Base-by-base conservation (phyloP, 2,113 vertebrate species). In the Hippocampus abdominalis region DNA sequence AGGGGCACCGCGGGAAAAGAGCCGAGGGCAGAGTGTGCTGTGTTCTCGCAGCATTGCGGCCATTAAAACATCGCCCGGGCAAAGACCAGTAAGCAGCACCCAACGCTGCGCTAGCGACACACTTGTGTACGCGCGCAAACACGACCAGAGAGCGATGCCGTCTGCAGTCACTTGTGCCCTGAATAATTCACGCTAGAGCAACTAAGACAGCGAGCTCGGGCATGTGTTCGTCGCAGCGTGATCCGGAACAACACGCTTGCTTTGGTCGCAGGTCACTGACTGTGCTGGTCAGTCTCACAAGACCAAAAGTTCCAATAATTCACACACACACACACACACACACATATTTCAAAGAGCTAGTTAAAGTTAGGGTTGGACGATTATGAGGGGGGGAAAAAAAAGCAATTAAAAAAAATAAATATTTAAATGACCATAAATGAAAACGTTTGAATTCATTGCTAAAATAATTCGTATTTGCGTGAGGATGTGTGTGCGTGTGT, bases 1-100 rank as follows among this genome's bases (percentile, higher is more conserved):
- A 64, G 44, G 61, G 42, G 56, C 81, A 78, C 84, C 77, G 85
- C 83, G 84, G 71, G 76, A 59, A 64, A 84, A 73, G 73, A 71
- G 80, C 77, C 81, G 68, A 81, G 85, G 77, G 85, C 73, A 86
- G 78, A 73, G 71, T 68, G 69, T 27, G 71, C 71, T 76, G 72
- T 84, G 81, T 74, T 81, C 77, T 73, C 76, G 8, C 77, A 82
- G 84, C 74, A 68, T 77, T 80, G 78, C 79, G 84, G 74, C 84
- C 86, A 88, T 85, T 86, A 88, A 85, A 88, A 85, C 79, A 82
- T 87, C 86, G 82, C 81, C 70, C 68, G 76, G 68, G 87, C 81
- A 70, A 36, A 81, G 79, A 73, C 79, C 85, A 54, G 62, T 68
- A 74, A 85, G 82, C 80, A 84, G 88, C 83, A 78, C 81, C 81